A percentile compares a stretch with the other conserved stretches of the same genome.
Evolutionary conservation across 2,797 vertebrate genomes (phyloP).

Genomic region (Danionella dracula): DNA sequence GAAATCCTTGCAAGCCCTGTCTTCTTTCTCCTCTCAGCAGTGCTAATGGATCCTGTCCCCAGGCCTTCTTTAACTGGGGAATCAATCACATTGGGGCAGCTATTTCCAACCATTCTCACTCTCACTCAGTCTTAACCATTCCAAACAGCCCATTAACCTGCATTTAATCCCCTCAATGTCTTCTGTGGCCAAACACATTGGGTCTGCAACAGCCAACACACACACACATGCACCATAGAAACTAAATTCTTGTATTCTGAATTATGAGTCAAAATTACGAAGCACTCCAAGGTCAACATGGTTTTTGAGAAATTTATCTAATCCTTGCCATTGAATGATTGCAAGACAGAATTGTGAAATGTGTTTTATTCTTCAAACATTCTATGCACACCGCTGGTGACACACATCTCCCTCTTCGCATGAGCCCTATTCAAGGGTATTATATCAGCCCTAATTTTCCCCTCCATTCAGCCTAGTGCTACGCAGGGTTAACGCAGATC

Average conservation of each 20-base stretch:
- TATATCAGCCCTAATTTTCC: conserved; percentile 77
- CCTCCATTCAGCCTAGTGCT: conserved; percentile 69
- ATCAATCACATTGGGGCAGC: conserved; percentile 49
- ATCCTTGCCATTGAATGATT: no score
- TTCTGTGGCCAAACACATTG: conserved; percentile 30
- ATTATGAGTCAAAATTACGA: conserved; percentile 13
- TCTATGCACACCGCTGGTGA: conserved; percentile 41
- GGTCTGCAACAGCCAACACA: conserved; percentile 15
- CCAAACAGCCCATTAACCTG: conserved; percentile 50
- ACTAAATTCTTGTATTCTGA: neutral
- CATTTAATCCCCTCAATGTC: conserved; percentile 49
- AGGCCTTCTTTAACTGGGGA: conserved; percentile 50
- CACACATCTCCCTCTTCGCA: conserved; percentile 39
- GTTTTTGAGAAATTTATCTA: conserved; percentile 39
- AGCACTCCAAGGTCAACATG: conserved; percentile 37
- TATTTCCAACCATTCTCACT: conserved; percentile 45
- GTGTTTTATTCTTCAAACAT: conserved; percentile 43
- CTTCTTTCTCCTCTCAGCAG: conserved; percentile 44
- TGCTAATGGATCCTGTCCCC: conserved; percentile 48
- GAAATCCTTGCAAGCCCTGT: conserved; percentile 14
- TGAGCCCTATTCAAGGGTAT: conserved; percentile 65
- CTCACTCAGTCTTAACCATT: conserved; percentile 42
- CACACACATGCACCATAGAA: neutral
- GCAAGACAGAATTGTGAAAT: conserved; percentile 24
- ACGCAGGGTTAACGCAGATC: conserved; percentile 54